Base-by-base conservation (phyloP, 2,888 invertebrate species). In the Zygogramma bicolorata region DNA sequence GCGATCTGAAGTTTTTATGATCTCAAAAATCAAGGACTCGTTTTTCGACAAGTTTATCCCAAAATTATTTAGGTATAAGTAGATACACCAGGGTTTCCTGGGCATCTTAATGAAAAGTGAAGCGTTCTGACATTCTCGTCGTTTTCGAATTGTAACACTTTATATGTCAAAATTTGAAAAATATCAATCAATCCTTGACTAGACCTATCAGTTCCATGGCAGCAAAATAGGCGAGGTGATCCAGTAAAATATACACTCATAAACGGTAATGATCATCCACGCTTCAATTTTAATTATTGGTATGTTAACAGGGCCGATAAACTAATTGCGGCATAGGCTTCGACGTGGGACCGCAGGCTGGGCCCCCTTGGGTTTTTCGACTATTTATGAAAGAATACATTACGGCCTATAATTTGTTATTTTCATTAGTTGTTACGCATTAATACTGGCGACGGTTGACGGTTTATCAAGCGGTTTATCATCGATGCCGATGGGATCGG, bases 301-400 rank as follows among this genome's bases (percentile, higher is more conserved):
- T 65, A 73, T 72, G 72, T 75, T 76, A 76, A 75, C 73, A 66
- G 65, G 67, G 61, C 57, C 68, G 62, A 71, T 78, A 76, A 79
- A 79, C 77, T 76, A 75, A 71, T 68, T 61, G 73, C 65, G 65
- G 65, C 70, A 70, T 75, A 65, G 67, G 67, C 71, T 71, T 73
- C 73, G 74, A 71, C 71, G 27, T 25, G 49, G 65, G 77, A 75
- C 74, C 70, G 40, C 75, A 73, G 79, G 78, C 69, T 75, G 63
- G 77, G 75, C 78, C 77, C 66, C 76, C 66, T 68, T 77, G 75
- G 76, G 46, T 42, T 73, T 71, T 73, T 77, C 74, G 66, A 70
- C 73, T 77, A 78, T 78, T 79, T 77, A 80, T 79, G 75, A 77
- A 76, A 78, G 78, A 78, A 80, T 78, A 80, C 68, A 77, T 75